Percentiles rank a stretch among this genome's conserved stretches.
phyloP scores from a whole-genome alignment of 2,888 invertebrate genomes.

The Idaea aversata region DNA sequence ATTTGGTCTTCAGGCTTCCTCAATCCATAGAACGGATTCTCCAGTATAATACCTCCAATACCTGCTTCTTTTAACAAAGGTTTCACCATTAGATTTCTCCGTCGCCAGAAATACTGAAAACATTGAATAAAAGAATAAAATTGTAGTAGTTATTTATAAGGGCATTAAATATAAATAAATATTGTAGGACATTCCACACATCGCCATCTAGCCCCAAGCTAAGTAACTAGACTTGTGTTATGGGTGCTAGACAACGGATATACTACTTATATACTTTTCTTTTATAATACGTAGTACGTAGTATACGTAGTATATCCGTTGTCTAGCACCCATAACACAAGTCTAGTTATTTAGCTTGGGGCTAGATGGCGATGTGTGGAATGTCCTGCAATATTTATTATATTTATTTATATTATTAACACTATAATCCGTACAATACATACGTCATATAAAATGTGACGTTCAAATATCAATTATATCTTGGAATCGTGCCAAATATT shows the following conservation, averaged over 20 bases:
- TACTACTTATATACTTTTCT: too few relatives aligned
- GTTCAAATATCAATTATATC: constrained; percentile 4
- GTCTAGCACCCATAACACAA: too few relatives aligned
- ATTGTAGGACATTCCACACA: too few relatives aligned
- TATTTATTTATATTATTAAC: background rate
- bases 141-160: background rate
- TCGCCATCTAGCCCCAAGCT: too few relatives aligned
- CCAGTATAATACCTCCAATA: constrained; percentile 95
- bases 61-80: constrained; percentile 93
- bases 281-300: too few relatives aligned
- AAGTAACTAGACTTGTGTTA: too few relatives aligned
- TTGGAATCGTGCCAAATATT: constrained; percentile 12
- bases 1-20: constrained; percentile 93
- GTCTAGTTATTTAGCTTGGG: too few relatives aligned
- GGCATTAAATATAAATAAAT: too few relatives aligned
- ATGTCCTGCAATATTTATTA: too few relatives aligned
- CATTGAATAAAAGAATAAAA: constrained; percentile 15
- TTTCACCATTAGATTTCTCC: constrained; percentile 93
- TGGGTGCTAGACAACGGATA: too few relatives aligned
- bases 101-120: constrained; percentile 92
- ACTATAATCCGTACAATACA: background rate
- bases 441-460: background rate
- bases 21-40: constrained; percentile 97
- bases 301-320: too few relatives aligned
- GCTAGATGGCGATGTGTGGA: too few relatives aligned